Evolutionary conservation across 2,797 vertebrate genomes (phyloP).

Genomic region (Leuciscus waleckii): DNA sequence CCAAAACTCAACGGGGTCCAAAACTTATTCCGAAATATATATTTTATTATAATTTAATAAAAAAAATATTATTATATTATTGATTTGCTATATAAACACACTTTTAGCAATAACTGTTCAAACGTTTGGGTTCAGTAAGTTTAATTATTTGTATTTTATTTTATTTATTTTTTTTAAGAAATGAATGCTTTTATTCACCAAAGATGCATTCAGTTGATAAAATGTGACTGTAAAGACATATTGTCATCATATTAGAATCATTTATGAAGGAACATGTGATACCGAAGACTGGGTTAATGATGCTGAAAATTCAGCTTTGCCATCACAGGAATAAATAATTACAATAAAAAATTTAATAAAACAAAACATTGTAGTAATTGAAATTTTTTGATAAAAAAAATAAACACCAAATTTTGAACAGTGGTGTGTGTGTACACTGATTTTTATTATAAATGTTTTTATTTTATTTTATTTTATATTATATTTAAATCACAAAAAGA

Average conservation of each 20-base stretch:
- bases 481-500: neutral
- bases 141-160: no score
- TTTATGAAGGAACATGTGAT: neutral
- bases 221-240: no score
- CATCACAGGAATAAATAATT: neutral
- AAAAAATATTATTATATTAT: neutral
- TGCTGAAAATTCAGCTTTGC: neutral
- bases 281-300: neutral
- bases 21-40: no score
- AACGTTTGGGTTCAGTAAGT: no score
- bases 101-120: neutral
- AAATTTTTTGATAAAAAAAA: no score
- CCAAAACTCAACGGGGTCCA: neutral
- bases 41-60: neutral
- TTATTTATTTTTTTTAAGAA: no score
- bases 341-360: no score
- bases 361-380: neutral
- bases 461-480: neutral
- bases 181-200: no score
- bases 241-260: neutral
- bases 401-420: neutral
- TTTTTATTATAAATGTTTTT: neutral
- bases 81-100: neutral
- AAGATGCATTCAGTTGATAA: no score
- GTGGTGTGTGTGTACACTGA: neutral